phyloP scores from a whole-genome alignment of 2,797 vertebrate species.

The Podarcis lilfordi region DNA sequence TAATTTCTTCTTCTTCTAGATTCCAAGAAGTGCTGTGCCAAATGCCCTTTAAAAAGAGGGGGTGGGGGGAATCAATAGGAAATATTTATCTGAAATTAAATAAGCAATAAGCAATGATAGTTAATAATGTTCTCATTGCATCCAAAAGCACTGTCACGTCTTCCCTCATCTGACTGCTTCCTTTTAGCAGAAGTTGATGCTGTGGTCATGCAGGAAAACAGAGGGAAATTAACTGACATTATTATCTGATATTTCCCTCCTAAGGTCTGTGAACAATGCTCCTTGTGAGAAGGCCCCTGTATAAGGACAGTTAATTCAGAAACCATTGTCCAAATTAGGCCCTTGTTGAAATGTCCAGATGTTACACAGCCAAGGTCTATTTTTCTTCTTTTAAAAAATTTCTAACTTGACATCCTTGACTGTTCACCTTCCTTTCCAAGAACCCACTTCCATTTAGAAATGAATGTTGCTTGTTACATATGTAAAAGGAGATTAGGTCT shows the following conservation, averaged over 20 bases:
- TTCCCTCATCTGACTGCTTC: neutral
- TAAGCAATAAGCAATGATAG: neutral
- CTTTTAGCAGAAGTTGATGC: neutral
- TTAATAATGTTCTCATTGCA: neutral
- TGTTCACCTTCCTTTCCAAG: neutral
- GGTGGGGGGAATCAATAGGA: conserved; percentile 2
- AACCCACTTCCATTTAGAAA: neutral
- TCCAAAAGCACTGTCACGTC: neutral
- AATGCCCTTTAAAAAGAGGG: neutral
- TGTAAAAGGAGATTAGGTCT: neutral
- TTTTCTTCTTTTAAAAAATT: conserved; percentile 38
- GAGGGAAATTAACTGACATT: conserved; percentile 28
- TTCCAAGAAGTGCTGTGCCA: neutral
- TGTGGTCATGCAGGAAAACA: neutral
- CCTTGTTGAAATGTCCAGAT: neutral
- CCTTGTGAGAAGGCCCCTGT: conserved; percentile 13
- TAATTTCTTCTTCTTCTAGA: neutral
- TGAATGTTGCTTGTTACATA: conserved; percentile 1
- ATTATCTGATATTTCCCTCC: conserved; percentile 43
- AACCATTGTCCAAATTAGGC: neutral
- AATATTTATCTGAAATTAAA: neutral
- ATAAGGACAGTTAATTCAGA: neutral
- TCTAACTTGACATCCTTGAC: conserved; percentile 37
- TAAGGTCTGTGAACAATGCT: neutral
- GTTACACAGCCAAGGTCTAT: conserved; percentile 44